A percentile compares a stretch with the other conserved stretches of the same genome.
Evolutionary conservation across 2,797 vertebrate genomes (phyloP).

Genomic region (Crax fasciolata): DNA sequence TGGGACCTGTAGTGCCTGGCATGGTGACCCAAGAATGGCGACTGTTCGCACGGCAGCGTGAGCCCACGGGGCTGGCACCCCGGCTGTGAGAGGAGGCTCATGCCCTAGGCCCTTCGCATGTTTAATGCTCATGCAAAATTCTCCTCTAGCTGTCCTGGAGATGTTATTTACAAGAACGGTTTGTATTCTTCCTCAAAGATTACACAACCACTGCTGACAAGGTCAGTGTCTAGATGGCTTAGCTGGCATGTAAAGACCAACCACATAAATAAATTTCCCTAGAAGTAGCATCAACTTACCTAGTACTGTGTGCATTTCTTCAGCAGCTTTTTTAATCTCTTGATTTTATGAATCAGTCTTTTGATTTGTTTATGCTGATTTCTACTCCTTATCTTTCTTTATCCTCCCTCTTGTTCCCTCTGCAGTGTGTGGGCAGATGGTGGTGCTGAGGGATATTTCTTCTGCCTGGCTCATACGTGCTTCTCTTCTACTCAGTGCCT

Average conservation of each 20-base stretch:
- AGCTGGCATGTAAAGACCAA: conserved; percentile 41
- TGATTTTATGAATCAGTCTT: neutral
- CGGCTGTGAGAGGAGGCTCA: neutral
- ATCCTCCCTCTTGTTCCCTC: neutral
- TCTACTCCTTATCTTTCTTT: neutral
- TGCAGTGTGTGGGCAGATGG: neutral
- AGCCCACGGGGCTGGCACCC: neutral
- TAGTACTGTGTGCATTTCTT: neutral
- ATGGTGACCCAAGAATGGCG: too few relatives aligned
- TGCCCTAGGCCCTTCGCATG: neutral
- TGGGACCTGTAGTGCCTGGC: neutral
- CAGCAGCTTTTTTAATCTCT: conserved; percentile 23
- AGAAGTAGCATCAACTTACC: neutral
- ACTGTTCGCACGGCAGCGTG: neutral
- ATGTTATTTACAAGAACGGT: conserved; percentile 31
- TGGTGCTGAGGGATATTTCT: neutral
- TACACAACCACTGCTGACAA: conserved; percentile 55
- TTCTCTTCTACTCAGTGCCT: neutral
- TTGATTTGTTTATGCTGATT: neutral
- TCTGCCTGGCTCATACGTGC: neutral
- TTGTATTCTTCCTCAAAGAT: conserved; percentile 24
- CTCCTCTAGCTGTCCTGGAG: neutral
- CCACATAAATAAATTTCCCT: conserved; percentile 33
- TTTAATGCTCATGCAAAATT: neutral
- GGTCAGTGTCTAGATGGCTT: conserved; percentile 58